These are phyloP conservation scores for Psilopsiagon aurifrons DNA, from an alignment of 2,113 vertebrate genomes.

Conservation along the genomic window DNA sequence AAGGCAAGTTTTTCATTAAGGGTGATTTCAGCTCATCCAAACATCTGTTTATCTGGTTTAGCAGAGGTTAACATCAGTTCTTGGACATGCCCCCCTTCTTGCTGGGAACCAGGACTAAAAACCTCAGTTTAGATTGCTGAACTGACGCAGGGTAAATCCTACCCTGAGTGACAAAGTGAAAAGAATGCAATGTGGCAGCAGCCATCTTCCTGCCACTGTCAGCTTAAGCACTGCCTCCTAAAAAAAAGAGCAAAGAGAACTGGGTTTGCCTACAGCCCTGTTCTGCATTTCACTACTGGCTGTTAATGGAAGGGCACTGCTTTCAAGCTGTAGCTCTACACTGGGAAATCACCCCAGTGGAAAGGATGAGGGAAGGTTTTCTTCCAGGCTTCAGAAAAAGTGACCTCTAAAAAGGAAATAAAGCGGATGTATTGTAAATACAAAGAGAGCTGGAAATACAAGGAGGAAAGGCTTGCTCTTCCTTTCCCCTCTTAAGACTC, in stretches of 20 bases:
- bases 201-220: not conserved
- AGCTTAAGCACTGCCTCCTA: not conserved
- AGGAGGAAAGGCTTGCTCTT: not conserved
- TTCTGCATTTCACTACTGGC: not conserved
- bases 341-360: not conserved
- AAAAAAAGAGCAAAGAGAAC: not conserved
- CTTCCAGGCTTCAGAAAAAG: not conserved
- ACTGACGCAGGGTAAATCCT: not conserved
- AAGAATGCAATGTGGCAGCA: not conserved
- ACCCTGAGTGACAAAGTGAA: not conserved
- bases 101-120: not conserved
- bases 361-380: not conserved
- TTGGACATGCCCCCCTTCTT: not conserved
- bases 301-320: not conserved
- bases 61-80: not conserved
- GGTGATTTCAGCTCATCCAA: not conserved
- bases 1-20: not conserved
- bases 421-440: not conserved
- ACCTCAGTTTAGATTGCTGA: not conserved
- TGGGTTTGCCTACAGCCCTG: not conserved
- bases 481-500: not conserved
- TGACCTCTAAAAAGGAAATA: fast-evolving
- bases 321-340: not conserved
- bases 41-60: not conserved
- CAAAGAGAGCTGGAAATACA: not conserved